Percentiles rank a stretch among this genome's conserved stretches.
Conservation (phyloP, 1,140 invertebrate genomes). For the Cyclina sinensis region DNA sequence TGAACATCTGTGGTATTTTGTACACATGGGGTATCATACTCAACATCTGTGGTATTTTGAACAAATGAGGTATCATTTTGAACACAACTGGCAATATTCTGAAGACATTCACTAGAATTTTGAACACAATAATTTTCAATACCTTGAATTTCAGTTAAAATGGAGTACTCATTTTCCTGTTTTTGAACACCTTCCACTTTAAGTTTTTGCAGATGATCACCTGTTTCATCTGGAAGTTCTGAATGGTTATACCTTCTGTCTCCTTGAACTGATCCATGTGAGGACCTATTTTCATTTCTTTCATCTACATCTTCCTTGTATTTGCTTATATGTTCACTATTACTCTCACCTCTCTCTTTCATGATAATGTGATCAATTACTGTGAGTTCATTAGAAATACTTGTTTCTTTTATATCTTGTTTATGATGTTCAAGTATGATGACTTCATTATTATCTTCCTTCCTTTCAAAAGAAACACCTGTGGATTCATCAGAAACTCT, state of each 20-base stretch:
- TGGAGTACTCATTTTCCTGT: not conserved
- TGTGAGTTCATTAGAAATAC: too few relatives aligned
- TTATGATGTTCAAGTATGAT: not conserved
- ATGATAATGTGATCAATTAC: too few relatives aligned
- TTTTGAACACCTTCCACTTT: not conserved
- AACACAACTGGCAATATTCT: not conserved
- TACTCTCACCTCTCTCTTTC: not conserved
- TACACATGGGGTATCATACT: not conserved
- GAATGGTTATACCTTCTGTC: not conserved
- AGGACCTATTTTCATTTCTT: not conserved
- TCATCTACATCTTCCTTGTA: not conserved
- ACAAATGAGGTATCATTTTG: constrained; percentile 6
- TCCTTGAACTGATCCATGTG: not conserved
- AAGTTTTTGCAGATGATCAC: not conserved
- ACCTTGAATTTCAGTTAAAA: not conserved
- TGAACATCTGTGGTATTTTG: too few relatives aligned
- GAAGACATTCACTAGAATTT: constrained; percentile 17
- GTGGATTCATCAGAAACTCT: not conserved
- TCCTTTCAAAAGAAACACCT: not conserved
- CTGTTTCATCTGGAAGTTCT: constrained; percentile 9
- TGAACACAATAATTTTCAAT: not conserved
- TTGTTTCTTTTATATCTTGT: not conserved
- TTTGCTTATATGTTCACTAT: too few relatives aligned
- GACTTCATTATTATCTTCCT: not conserved
- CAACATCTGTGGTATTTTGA: not conserved